Percentiles rank a stretch among this genome's conserved stretches.
These are phyloP conservation scores for Hipposideros larvatus DNA, from an alignment of 2,797 vertebrate species.

Conservation along the genomic window DNA sequence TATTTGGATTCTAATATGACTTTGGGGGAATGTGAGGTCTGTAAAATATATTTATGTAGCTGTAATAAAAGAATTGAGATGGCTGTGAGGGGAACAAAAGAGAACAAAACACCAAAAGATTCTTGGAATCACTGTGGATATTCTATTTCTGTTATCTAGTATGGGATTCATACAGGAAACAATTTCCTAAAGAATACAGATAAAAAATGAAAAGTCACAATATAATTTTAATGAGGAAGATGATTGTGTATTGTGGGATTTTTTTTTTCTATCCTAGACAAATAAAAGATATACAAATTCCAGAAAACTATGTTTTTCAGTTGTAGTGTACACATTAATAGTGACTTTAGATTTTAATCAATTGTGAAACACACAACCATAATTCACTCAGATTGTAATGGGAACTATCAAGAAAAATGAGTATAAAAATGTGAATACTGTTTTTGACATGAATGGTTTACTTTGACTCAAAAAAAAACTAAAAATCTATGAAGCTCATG, in stretches of 20 bases:
- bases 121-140: neutral
- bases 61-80: slow-evolving; percentile 69
- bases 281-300: neutral
- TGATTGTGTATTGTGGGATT: neutral
- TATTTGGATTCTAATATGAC: slow-evolving; percentile 75
- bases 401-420: neutral
- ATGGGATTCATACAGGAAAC: slow-evolving; percentile 7
- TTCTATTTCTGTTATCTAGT: neutral
- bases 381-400: neutral
- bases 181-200: slow-evolving; percentile 59
- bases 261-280: slow-evolving; percentile 24
- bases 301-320: slow-evolving; percentile 50
- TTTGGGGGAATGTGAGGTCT: slow-evolving; percentile 66
- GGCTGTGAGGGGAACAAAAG: slow-evolving; percentile 55
- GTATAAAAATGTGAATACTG: neutral
- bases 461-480: neutral
- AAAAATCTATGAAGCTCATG: neutral
- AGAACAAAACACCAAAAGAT: slow-evolving; percentile 44
- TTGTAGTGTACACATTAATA: neutral
- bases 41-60: slow-evolving; percentile 73
- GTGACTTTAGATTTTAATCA: slow-evolving; percentile 52
- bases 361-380: neutral
- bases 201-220: slow-evolving; percentile 58
- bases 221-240: slow-evolving; percentile 62
- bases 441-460: slow-evolving; percentile 10